phyloP scores from a whole-genome alignment of 2,113 vertebrate species.

The Barnardius zonarius region DNA sequence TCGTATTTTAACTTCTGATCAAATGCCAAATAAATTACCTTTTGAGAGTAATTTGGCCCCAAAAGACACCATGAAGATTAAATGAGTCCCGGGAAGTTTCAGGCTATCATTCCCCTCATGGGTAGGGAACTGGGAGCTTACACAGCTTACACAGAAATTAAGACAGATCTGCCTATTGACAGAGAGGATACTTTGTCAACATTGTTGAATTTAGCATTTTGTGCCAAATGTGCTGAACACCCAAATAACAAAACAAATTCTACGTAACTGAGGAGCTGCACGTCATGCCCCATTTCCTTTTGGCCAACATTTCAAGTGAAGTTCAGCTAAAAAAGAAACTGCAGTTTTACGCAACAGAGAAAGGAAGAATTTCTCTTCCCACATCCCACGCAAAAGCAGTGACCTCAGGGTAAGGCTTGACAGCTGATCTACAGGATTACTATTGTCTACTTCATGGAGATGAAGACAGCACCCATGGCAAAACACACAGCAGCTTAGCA shows the following conservation, averaged over 20 bases:
- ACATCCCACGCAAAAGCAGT: neutral
- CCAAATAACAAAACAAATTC: neutral
- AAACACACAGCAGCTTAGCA: neutral
- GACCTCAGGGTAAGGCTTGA: neutral
- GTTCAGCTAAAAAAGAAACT: neutral
- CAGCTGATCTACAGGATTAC: neutral
- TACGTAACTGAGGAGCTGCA: neutral
- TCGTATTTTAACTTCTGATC: neutral
- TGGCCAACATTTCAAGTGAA: neutral
- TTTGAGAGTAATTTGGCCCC: neutral
- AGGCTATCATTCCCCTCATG: neutral
- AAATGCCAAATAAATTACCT: neutral
- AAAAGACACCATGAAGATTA: neutral
- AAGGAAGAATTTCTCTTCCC: neutral
- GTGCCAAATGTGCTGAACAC: neutral
- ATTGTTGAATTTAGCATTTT: neutral
- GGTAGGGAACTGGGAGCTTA: neutral
- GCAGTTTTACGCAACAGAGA: neutral
- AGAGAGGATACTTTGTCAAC: neutral
- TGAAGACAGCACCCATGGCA: neutral
- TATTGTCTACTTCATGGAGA: fast-evolving
- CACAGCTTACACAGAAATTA: neutral
- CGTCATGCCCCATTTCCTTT: neutral
- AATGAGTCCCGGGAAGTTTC: neutral
- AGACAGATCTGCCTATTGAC: neutral